Evolutionary conservation across 2,888 invertebrate genomes (phyloP), one percentile per base, ranked within the genome.

Genomic region (Polyommatus icarus): DNA sequence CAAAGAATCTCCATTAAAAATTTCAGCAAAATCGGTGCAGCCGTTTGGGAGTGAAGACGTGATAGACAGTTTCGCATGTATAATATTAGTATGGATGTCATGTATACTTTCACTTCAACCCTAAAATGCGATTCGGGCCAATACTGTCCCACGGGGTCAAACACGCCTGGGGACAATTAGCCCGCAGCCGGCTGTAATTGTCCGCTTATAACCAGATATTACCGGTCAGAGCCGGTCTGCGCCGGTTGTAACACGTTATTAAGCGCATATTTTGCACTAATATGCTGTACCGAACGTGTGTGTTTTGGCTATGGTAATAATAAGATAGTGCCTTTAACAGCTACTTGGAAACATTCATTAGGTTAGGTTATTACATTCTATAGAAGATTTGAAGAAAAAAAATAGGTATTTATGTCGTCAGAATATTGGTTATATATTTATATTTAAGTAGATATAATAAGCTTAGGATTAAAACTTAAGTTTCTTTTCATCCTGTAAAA

Each of bases 241-340:
- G 67, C 29, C 67, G 67, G 67, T 18, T 10, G 61, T 46, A 24
- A 24, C 61, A 24, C 61, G 61, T 24, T 32, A 67, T 67, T 67
- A 32, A 32, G 29, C 67, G 67, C 67, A 67, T 67, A 67, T 29
- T 67, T 32, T 67, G 67, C 67, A 67, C 29, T 67, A 67, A 67
- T 67, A 67, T 61, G 61, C 10, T 24, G 24, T 10, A 61, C 7
- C 12, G 61, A 10, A 6, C 10, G 67, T 67, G 29, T 29, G 5
- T 18, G 32, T 15, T 67, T 32, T 15, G 15, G 29, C 1, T 54
- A 18, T 67, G 12, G 0, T 61, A 10, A 24, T 24, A 24, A 10
- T 20, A 20, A 46, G 20, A 18, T 6, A 20, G 10, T 12, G 46
- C 6, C 59, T n/a, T 20, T n/a, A 20, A 7, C 7, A n/a, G n/a